Base-by-base conservation (phyloP, 2,888 invertebrate genomes). In the Monoplex corrugatus region DNA sequence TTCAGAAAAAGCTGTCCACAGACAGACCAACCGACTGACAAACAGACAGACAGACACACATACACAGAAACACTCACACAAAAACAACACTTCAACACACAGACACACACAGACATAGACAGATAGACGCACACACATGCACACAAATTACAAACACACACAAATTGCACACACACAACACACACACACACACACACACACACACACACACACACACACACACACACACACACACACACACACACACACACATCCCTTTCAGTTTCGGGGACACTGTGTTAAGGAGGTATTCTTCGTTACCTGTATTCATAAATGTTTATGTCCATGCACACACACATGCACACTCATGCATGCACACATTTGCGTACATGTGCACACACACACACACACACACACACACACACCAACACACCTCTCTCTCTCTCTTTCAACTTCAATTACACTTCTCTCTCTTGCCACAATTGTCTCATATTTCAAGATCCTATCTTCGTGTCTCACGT, bases 171-270 rank as follows among this genome's bases (percentile, higher is more conserved):
- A 32, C 78, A n/a, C 78, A 32, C 78, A n/a, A n/a, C 78, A 78
- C 78, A 78, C 78, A 78, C 35, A 78, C 78, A 78, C 78, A 78
- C 78, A 78, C 78, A 78, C 78, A 78, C 78, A 78, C 78, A 78
- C 78, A 78, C n/a, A 35, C 78, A 35, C 78, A 35, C 78, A 35
- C 78, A 16, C 38, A 35, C 78, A 13, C n/a, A 28, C 78, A n/a
- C n/a, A 35, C 35, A 78, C 38, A 78, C 35, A 78, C 78, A 78
- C 32, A 78, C 78, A 78, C 78, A 78, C 35, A 78, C 78, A 78
- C 78, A 78, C 78, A 78, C 78, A 32, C 78, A 78, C 78, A 38
- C 38, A 78, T n/a, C 16, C 23, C 5, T n/a, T n/a, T n/a, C n/a
- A n/a, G n/a, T n/a, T n/a, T n/a, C n/a, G n/a, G n/a, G n/a, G 10